Evolutionary conservation across 2,888 invertebrate genomes (phyloP), one percentile per base, ranked within the genome.

Genomic region (Aporophyla lueneburgensis): DNA sequence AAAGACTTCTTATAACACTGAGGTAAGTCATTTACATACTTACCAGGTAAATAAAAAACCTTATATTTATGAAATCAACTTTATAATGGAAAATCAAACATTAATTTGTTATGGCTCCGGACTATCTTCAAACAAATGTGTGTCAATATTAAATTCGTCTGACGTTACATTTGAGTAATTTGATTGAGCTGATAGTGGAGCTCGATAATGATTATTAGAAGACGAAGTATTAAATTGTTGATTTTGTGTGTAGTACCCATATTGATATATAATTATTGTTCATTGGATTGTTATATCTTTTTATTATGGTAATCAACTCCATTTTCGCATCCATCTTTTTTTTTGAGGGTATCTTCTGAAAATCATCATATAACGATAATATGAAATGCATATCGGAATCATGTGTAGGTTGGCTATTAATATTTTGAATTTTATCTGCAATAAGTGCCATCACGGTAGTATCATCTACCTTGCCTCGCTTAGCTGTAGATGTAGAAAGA

Each of bases 291-390:
- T 63, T 71, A 71, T 71, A 63, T 71, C 63, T 71, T 71, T 63
- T 71, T 62, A 71, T 71, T 65, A 63, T 65, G 63, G 62, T 72
- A 51, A 72, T 72, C 54, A 72, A 72, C 71, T 72, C 65, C 53
- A 54, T 72, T 72, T 72, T 54, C 51, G 54, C 71, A 72, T 72
- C 53, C 53, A 63, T 63, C 63, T 71, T 71, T 53, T 71, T 71
- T 63, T 71, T 51, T 61, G 61, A 63, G 53, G 71, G 63, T 71
- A 71, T 71, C 59, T 40, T 43, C 61, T 40, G n/a, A 62, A 62
- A 73, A 73, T 72, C 65, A 72, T 72, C 72, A 72, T 72, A 72
- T 54, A 65, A 72, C 54, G 65, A 72, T 72, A 72, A 72, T 65
- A 72, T 33, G 62, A 71, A 71, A 71, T 71, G 62, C 71, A 71